Conservation (phyloP, 2,113 vertebrate genomes). For the Polypterus bichir region DNA sequence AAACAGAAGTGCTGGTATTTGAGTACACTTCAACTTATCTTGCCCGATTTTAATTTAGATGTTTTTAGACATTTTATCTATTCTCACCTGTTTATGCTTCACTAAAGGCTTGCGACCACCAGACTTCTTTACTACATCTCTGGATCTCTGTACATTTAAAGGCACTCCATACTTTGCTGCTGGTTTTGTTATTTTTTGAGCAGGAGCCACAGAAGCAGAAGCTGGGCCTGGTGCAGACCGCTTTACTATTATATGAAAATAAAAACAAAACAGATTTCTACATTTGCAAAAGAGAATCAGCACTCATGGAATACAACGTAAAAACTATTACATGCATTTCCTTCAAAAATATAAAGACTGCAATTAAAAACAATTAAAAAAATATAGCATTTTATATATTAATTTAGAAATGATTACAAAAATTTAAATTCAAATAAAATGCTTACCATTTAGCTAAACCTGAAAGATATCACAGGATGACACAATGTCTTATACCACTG, state of each 20-base stretch:
- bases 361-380: neutral
- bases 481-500: too few relatives aligned
- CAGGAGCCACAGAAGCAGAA: constrained; percentile 40
- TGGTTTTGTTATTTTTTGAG: constrained; percentile 90
- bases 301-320: too few relatives aligned
- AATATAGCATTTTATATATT: too few relatives aligned
- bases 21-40: too few relatives aligned
- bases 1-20: too few relatives aligned
- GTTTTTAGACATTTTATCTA: too few relatives aligned
- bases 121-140: constrained; percentile 53
- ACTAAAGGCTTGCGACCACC: constrained; percentile 57
- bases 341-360: neutral
- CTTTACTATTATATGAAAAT: constrained; percentile 47
- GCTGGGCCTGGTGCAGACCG: constrained; percentile 57
- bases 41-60: too few relatives aligned
- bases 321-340: neutral
- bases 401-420: too few relatives aligned
- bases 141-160: constrained; percentile 66
- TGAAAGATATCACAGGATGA: too few relatives aligned
- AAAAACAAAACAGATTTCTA: neutral
- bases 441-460: too few relatives aligned
- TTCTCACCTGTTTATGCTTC: constrained; percentile 66
- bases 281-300: too few relatives aligned
- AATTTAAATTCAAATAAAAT: too few relatives aligned
- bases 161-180: constrained; percentile 93